Percentiles rank a stretch among this genome's conserved stretches.
Evolutionary conservation across 2,113 vertebrate genomes (phyloP).

Genomic region (Hepsetus odoe): DNA sequence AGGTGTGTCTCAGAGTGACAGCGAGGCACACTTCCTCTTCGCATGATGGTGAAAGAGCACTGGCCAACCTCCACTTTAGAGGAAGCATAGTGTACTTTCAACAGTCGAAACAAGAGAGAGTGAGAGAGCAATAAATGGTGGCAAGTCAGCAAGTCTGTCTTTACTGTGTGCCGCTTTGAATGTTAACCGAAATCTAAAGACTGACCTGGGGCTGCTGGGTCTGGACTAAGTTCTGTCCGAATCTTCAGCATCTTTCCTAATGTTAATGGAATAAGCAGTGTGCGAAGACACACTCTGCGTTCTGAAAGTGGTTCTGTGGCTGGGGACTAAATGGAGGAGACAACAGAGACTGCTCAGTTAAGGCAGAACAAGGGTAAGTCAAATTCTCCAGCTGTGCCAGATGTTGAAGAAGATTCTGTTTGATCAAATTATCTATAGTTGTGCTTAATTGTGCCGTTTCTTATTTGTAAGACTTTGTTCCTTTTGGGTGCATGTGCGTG

Average conservation of each 20-base stretch:
- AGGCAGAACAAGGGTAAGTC: constrained; percentile 52
- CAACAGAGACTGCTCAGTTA: constrained; percentile 11
- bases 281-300: neutral
- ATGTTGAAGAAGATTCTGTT: neutral
- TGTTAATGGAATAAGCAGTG: constrained; percentile 41
- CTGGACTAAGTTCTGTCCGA: neutral
- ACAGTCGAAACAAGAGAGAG: constrained; percentile 40
- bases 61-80: constrained; percentile 66
- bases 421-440: neutral
- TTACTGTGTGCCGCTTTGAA: neutral
- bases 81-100: constrained; percentile 53
- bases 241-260: constrained; percentile 1
- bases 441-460: neutral
- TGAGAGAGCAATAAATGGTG: constrained; percentile 40
- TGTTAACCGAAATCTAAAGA: constrained; percentile 4
- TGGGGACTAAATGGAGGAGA: constrained; percentile 49
- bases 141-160: constrained; percentile 14
- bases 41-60: constrained; percentile 60
- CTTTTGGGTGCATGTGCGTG: constrained; percentile 33
- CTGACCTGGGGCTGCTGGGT: neutral
- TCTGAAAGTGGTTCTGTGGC: constrained; percentile 11
- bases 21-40: constrained; percentile 75
- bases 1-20: constrained; percentile 70
- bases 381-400: neutral
- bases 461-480: neutral